Evolutionary conservation across 2,797 vertebrate genomes (phyloP), one percentile per base, ranked within the genome.

Genomic region (Steatocranus sp.): DNA sequence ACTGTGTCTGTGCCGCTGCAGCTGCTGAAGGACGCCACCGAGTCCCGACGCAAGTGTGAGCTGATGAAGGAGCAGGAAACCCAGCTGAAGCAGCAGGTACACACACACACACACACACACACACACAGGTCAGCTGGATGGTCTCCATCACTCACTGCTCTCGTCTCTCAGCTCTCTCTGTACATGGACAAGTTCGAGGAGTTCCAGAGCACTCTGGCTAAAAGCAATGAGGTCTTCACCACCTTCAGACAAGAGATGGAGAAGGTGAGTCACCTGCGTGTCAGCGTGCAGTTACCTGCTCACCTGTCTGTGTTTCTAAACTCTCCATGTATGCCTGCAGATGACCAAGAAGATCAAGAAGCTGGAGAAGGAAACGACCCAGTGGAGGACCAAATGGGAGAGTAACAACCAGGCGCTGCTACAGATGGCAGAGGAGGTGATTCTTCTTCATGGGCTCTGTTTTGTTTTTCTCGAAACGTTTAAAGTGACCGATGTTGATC

Each of bases 281-380:
- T 48, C 25, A 12, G 41, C 3, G 3, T 48, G 10, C 6, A 1
- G 25, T 48, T 8, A 48, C 41, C 25, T 48, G 41, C 17, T 46
- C 74, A 11, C 17, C 9, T 1, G 25, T 46, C 70, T 15, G 41
- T 14, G 18, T 48, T 27, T 48, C 41, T 32, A 76, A 66, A 85
- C 41, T 25, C 2, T 78, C 1, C 79, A 20, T 12, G 1, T 80
- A 61, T 8, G 3, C 83, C 78, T 78, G 53, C 91, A 99, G 99
- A 99, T 99, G 99, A 99, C 98, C 1, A 99, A 99, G 95, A 99
- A 99, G 95, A 99, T 99, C 86, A 99, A 99, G 94, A 99, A 99
- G 94, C 95, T 99, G 94, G 98, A 99, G 95, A 99, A 98, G 93
- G 99, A 99, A 92, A 99, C 98, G 0, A 96, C 97, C 36, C 95